These are phyloP conservation scores for Cepaea nemoralis DNA, from an alignment of 1,140 invertebrate genomes.

Conservation along the genomic window DNA sequence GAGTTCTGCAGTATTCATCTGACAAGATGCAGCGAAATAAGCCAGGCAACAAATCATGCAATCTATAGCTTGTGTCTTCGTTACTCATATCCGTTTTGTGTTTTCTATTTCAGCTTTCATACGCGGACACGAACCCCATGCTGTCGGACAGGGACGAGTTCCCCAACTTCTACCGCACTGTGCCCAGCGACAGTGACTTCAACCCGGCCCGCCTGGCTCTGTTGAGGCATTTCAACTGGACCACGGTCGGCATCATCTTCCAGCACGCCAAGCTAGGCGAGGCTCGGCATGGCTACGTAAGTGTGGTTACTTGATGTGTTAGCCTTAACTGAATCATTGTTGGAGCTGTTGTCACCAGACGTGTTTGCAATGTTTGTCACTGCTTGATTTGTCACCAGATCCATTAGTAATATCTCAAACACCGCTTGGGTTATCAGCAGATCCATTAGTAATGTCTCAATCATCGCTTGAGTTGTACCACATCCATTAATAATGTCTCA, in stretches of 20 bases:
- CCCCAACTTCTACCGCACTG: constrained; percentile 86
- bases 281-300: constrained; percentile 54
- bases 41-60: too few species aligned
- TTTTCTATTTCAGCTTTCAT: constrained; percentile 84
- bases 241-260: constrained; percentile 94
- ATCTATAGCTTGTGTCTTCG: too few species aligned
- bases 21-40: too few species aligned
- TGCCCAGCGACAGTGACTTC: constrained; percentile 81
- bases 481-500: too few species aligned
- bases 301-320: too few species aligned
- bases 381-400: constrained; percentile 61
- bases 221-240: constrained; percentile 95
- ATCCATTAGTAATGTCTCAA: too few species aligned
- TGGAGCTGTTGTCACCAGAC: too few species aligned
- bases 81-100: too few species aligned
- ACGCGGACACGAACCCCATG: constrained; percentile 98
- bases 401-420: constrained; percentile 96
- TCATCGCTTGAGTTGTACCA: too few species aligned
- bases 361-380: too few species aligned
- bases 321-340: too few species aligned
- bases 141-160: constrained; percentile 90
- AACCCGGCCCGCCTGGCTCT: constrained; percentile 91
- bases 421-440: constrained; percentile 94
- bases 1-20: too few species aligned
- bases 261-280: constrained; percentile 78